Conservation (phyloP, 2,797 vertebrate genomes). For the Eulemur coronatus region DNA sequence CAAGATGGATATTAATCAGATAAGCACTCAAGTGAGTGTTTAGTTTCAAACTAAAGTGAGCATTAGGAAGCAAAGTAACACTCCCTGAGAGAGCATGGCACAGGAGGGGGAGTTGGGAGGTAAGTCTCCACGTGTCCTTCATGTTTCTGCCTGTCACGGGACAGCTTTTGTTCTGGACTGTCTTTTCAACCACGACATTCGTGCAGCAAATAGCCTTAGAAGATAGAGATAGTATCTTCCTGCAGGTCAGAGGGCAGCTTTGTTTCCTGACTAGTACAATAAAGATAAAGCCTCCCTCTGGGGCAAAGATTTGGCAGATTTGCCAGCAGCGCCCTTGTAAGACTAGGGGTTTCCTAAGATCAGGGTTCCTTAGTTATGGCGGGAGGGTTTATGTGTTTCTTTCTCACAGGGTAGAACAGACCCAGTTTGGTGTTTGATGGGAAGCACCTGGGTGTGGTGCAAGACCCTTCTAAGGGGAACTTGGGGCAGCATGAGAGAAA, state of each 20-base stretch:
- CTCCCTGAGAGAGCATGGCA: background rate
- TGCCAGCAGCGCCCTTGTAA: background rate
- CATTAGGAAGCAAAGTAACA: background rate
- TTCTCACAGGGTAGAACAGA: background rate
- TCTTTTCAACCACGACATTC: background rate
- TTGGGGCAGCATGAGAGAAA: background rate
- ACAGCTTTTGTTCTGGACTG: background rate
- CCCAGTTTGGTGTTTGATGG: background rate
- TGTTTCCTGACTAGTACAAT: background rate
- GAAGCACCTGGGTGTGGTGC: background rate
- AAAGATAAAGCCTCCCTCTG: background rate
- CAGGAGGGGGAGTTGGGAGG: background rate
- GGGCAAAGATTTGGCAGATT: background rate
- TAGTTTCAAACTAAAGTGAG: background rate
- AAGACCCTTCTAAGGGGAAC: background rate
- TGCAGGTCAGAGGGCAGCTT: background rate
- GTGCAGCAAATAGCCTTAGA: background rate
- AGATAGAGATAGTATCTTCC: background rate
- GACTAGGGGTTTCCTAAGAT: background rate
- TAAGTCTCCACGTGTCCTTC: background rate
- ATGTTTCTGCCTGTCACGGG: background rate
- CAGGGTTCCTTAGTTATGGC: background rate
- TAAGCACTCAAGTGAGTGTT: background rate
- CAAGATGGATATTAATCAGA: background rate
- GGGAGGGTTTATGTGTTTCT: background rate